Conservation (phyloP, 2,888 invertebrate genomes). For the Nomada ruficornis region DNA sequence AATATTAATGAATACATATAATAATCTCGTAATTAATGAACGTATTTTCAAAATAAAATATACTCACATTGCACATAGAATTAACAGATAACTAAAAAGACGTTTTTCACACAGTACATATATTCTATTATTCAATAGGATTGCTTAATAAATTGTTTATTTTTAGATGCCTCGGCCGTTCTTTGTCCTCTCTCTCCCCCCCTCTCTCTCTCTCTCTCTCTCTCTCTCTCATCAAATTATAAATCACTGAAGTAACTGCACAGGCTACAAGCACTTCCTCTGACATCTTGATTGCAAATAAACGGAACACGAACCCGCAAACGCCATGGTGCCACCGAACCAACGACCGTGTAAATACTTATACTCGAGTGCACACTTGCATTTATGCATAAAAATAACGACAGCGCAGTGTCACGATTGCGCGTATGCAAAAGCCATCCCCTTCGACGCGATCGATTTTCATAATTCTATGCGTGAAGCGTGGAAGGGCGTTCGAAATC, state of each 20-base stretch:
- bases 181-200: neutral
- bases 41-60: too few relatives aligned
- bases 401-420: neutral
- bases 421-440: neutral
- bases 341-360: conserved; percentile 1
- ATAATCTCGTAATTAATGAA: neutral
- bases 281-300: conserved; percentile 36
- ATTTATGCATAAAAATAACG: conserved; percentile 5
- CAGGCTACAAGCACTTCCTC: conserved; percentile 30
- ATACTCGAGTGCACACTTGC: conserved; percentile 9
- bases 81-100: neutral
- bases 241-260: conserved; percentile 27
- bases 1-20: neutral
- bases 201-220: neutral
- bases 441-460: conserved; percentile 6
- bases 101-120: neutral
- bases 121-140: neutral
- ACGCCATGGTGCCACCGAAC: conserved; percentile 16
- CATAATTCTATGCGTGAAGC: neutral
- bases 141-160: neutral
- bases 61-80: too few relatives aligned
- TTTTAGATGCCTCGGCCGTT: neutral
- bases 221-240: conserved; percentile 19
- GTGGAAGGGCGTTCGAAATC: neutral
- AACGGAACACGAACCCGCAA: conserved; percentile 25